Evolutionary conservation across 2,113 vertebrate genomes (phyloP).

Genomic region (Thalassoma bifasciatum): DNA sequence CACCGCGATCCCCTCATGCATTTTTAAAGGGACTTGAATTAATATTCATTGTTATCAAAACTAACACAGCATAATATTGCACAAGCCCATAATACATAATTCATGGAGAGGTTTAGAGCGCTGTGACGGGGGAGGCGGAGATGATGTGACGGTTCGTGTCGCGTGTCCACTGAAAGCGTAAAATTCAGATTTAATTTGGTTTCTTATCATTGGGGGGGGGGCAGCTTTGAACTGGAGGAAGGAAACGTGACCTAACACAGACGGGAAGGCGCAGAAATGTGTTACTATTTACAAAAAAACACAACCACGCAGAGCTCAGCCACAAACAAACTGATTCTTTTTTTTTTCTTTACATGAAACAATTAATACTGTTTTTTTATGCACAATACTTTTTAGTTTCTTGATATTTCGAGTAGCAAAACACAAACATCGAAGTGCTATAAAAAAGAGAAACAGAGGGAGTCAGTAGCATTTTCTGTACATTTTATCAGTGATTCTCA

Average conservation of each 20-base stretch:
- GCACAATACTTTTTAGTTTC: constrained; percentile 37
- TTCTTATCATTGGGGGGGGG: constrained; percentile 59
- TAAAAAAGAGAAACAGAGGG: constrained; percentile 29
- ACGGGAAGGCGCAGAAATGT: constrained; percentile 8
- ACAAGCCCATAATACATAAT: constrained; percentile 82
- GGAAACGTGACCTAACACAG: constrained; percentile 30
- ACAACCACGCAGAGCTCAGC: constrained; percentile 7
- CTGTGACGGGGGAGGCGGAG: constrained; percentile 44
- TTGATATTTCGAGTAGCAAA: constrained; percentile 47
- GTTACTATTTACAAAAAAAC: constrained; percentile 15
- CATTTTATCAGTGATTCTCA: too few species aligned
- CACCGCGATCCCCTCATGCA: constrained; percentile 64
- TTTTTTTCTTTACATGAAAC: neutral
- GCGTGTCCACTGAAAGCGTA: constrained; percentile 56
- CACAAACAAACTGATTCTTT: constrained; percentile 24
- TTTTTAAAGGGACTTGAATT: constrained; percentile 66
- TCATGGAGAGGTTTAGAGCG: constrained; percentile 70
- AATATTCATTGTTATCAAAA: constrained; percentile 75
- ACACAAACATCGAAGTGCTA: constrained; percentile 67
- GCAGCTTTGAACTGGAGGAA: constrained; percentile 49
- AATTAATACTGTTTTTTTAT: constrained; percentile 27
- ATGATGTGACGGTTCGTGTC: constrained; percentile 62
- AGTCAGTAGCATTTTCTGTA: constrained; percentile 43
- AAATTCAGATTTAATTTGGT: constrained; percentile 76
- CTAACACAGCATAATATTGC: constrained; percentile 78